Evolutionary conservation across 2,113 vertebrate species (phyloP).

Genomic region (Etia nguti): DNA sequence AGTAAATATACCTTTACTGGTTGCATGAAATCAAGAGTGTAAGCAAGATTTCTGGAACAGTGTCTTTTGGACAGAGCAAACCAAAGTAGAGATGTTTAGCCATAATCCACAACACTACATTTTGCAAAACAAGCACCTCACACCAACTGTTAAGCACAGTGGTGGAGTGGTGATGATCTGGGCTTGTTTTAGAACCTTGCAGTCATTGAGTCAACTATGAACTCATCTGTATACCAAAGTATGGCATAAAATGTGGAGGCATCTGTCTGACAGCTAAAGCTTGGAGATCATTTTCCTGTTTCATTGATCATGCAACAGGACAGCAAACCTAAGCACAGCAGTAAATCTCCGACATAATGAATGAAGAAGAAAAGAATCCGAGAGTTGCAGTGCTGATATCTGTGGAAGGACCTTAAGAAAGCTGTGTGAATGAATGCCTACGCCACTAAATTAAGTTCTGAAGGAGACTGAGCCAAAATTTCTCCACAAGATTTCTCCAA

Average conservation of each 20-base stretch:
- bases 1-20: not conserved
- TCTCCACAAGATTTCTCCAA: not conserved
- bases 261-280: not conserved
- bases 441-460: not conserved
- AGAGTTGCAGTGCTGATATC: not conserved
- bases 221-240: not conserved
- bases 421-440: not conserved
- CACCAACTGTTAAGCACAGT: too few species aligned
- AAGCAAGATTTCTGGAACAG: not conserved
- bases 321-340: too few species aligned
- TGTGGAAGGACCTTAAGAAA: not conserved
- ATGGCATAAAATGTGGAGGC: not conserved
- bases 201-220: not conserved
- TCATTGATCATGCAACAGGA: too few species aligned
- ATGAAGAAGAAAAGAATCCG: not conserved
- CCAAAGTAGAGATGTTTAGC: not conserved
- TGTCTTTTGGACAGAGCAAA: not conserved
- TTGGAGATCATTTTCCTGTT: not conserved
- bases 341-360: not conserved
- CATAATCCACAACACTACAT: not conserved
- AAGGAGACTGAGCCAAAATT: not conserved
- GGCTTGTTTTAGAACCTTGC: not conserved
- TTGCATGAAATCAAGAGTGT: not conserved
- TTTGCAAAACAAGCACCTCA: not conserved
- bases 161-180: not conserved